Evolutionary conservation across 2,888 invertebrate genomes (phyloP), one percentile per base, ranked within the genome.

Genomic region (Pinctada fucata): DNA sequence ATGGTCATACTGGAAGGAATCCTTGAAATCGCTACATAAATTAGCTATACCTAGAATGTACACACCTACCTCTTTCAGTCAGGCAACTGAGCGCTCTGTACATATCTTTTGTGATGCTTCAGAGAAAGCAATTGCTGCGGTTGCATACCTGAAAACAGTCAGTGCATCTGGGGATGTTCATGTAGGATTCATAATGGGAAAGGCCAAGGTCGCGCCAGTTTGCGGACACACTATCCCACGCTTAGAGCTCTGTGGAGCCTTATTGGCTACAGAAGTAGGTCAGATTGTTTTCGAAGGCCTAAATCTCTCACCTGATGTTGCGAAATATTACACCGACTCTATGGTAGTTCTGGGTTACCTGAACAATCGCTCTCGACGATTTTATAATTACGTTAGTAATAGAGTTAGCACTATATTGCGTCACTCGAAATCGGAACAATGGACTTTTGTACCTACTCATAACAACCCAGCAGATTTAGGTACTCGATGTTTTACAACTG

Each of bases 21-120:
- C n/a, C 5, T 70, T 70, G 50, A 13, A 13, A 3, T 3, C 2
- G 50, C 70, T 70, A 8, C 31, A 13, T 51, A 16, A 49, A 5
- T 31, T 70, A 6, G 8, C n/a, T 51, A n/a, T 70, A 50, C n/a
- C 70, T 31, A 49, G 70, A 16, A 70, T 70, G 52, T 70, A 50
- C 50, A 70, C 70, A 0, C 5, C 8, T n/a, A 70, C 51, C 13
- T 70, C 52, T 50, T 70, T 50, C 5, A 31, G 51, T 51, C 31
- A 70, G 10, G 70, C 70, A 50, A 8, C 48, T 50, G 48, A 13
- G 13, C 13, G 51, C 31, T 49, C 48, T n/a, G 70, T 70, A 31
- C 70, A 70, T 10, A 70, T 70, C 10, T 70, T 50, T 10, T 70
- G 1, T 10, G 70, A 70, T 6, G 70, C 70, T 6, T 70, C 70